Percentiles rank a stretch among this genome's conserved stretches.
phyloP scores from a whole-genome alignment of 2,888 invertebrate genomes.

The Machimus atricapillus region DNA sequence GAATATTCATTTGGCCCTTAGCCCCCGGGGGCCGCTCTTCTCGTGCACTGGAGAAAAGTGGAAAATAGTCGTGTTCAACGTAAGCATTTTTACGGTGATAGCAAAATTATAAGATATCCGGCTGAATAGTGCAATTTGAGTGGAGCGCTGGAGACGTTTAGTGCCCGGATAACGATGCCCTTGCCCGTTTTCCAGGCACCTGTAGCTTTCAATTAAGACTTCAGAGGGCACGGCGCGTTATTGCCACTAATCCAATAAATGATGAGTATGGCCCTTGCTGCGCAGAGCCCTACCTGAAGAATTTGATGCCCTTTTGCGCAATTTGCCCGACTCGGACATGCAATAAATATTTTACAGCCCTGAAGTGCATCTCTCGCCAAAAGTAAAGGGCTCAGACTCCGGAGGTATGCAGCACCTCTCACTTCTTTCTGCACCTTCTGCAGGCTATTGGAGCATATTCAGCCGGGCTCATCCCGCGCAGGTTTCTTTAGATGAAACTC shows the following conservation, averaged over 20 bases:
- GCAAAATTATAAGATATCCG: background rate
- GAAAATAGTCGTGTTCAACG: background rate
- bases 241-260: background rate
- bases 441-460: background rate
- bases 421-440: background rate
- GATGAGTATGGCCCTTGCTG: background rate
- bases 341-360: background rate
- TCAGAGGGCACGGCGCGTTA: background rate
- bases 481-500: background rate
- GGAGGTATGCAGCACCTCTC: background rate
- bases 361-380: background rate
- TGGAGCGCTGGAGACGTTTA: background rate
- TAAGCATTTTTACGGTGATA: background rate
- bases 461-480: background rate
- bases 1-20: background rate
- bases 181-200: background rate
- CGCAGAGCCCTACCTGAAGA: background rate
- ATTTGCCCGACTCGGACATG: background rate
- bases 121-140: background rate
- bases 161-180: background rate
- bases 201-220: background rate
- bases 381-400: background rate
- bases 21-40: background rate
- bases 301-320: background rate
- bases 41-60: background rate